Evolutionary conservation across 2,113 vertebrate species (phyloP).

Genomic region (Petroica traversi): DNA sequence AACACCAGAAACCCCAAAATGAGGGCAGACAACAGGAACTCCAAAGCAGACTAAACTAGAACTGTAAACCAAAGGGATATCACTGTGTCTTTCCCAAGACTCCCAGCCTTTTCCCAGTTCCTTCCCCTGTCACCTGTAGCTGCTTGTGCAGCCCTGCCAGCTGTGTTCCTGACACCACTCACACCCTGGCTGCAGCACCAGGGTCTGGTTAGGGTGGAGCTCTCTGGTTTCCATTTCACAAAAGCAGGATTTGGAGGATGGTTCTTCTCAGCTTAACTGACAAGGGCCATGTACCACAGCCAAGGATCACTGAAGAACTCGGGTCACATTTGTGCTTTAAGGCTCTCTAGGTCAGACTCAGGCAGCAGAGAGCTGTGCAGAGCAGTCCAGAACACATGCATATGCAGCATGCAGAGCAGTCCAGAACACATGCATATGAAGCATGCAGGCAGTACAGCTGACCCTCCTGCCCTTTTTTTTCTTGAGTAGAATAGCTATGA

Average conservation of each 20-base stretch:
- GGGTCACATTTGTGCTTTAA: background rate
- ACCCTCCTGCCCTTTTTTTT: background rate
- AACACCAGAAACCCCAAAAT: background rate
- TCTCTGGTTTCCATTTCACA: background rate
- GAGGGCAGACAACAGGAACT: background rate
- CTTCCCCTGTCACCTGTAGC: background rate
- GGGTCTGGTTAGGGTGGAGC: background rate
- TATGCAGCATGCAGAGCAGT: fast-evolving
- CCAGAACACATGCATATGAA: background rate
- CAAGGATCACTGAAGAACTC: background rate
- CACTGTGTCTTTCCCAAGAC: background rate
- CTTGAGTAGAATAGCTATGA: background rate
- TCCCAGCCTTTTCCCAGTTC: background rate
- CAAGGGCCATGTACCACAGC: background rate
- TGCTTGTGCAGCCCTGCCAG: background rate
- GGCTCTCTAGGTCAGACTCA: background rate
- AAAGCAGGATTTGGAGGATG: background rate
- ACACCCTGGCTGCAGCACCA: background rate
- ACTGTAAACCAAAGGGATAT: background rate
- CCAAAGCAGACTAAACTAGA: background rate
- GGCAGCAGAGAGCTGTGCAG: fast-evolving
- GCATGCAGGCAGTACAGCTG: fast-evolving
- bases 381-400: background rate
- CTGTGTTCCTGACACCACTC: background rate
- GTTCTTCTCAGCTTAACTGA: background rate